Percentiles rank a stretch among this genome's conserved stretches.
Conservation (phyloP, 1,140 invertebrate genomes). For the Megalopta genalis region DNA sequence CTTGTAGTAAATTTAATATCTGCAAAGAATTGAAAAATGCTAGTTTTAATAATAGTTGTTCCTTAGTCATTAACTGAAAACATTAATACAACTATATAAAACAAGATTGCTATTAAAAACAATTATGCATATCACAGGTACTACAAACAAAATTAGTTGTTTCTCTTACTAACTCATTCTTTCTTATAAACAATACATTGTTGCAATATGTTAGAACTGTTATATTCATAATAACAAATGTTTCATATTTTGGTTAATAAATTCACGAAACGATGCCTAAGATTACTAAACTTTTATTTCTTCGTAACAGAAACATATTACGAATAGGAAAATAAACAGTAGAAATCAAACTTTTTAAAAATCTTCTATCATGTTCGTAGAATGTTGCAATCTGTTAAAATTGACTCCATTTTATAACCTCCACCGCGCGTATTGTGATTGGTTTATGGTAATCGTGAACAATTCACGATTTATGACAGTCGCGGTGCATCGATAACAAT, state of each 20-base stretch:
- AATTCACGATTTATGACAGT: constrained; percentile 1
- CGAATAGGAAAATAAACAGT: neutral
- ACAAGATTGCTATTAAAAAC: too few relatives aligned
- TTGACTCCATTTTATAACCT: constrained; percentile 47
- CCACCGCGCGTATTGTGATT: constrained; percentile 5
- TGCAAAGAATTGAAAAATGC: constrained; percentile 76
- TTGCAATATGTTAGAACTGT: neutral
- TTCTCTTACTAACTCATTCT: too few relatives aligned
- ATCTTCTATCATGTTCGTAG: neutral
- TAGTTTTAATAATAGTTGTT: neutral
- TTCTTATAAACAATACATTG: neutral
- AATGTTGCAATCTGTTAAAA: constrained; percentile 18
- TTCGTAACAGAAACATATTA: neutral
- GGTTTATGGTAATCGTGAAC: neutral
- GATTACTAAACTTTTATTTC: neutral
- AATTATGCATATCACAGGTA: neutral
- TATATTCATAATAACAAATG: neutral
- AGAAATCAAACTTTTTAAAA: neutral
- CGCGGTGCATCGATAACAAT: neutral
- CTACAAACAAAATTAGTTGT: neutral
- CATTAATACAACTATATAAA: neutral
- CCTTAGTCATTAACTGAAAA: neutral
- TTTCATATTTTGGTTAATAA: neutral
- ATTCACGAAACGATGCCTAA: too few relatives aligned
- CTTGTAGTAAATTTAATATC: constrained; percentile 88